phyloP scores from a whole-genome alignment of 2,888 invertebrate species.

The Aethes cnicana region DNA sequence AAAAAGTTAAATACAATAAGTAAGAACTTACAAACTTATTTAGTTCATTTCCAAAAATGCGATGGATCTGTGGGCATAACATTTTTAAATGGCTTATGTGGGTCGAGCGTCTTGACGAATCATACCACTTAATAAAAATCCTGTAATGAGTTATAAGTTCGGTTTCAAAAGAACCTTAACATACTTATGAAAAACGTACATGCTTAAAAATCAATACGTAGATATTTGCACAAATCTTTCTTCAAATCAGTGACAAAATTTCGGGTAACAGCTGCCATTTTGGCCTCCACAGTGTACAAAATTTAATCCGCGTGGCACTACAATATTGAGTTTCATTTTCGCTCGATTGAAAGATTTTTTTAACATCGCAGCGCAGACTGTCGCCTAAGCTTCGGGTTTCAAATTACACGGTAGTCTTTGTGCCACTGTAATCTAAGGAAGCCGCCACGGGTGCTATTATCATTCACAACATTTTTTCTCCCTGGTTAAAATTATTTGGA shows the following conservation, averaged over 20 bases:
- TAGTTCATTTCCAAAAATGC: too few relatives aligned
- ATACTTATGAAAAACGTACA: too few relatives aligned
- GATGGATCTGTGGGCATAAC: too few relatives aligned
- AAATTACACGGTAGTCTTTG: conserved; percentile 77
- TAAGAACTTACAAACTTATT: too few relatives aligned
- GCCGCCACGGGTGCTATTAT: conserved; percentile 52
- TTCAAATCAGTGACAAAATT: conserved; percentile 62
- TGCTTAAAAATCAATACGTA: not conserved
- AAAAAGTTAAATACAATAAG: too few relatives aligned
- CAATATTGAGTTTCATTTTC: conserved; percentile 76
- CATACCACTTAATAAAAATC: too few relatives aligned
- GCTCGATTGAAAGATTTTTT: conserved; percentile 73
- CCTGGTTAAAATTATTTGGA: conserved; percentile 54
- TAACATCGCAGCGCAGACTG: conserved; percentile 65
- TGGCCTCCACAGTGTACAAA: conserved; percentile 73
- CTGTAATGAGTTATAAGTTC: too few relatives aligned
- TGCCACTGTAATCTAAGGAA: conserved; percentile 62
- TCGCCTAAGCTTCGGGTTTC: conserved; percentile 75
- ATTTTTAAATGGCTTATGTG: too few relatives aligned
- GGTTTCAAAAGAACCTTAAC: too few relatives aligned
- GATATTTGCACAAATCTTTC: conserved; percentile 24
- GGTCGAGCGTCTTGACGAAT: too few relatives aligned
- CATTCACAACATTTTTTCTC: conserved; percentile 38
- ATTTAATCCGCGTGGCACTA: conserved; percentile 73
- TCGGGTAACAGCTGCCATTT: conserved; percentile 74